A percentile compares a stretch with the other conserved stretches of the same genome.
Evolutionary conservation across 1,140 invertebrate species (phyloP).

Genomic region (Onthophagus taurus): DNA sequence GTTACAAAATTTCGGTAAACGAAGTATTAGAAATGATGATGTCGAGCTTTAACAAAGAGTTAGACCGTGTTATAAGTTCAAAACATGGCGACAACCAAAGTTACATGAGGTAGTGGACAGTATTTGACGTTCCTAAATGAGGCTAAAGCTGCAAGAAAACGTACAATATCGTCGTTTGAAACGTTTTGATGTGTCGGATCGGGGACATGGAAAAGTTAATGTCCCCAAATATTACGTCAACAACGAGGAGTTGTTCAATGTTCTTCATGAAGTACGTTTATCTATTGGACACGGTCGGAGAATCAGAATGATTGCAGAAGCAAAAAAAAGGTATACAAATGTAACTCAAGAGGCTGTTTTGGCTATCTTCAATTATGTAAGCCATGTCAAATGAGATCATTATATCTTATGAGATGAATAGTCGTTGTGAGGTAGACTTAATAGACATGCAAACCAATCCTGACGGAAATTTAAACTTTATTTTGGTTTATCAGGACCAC

Average conservation of each 20-base stretch:
- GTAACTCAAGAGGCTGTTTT: neutral
- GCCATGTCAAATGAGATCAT: conserved; percentile 6
- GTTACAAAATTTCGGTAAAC: no score
- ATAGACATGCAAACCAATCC: conserved; percentile 5
- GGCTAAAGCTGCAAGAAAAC: no score
- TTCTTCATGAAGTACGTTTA: conserved; percentile 1
- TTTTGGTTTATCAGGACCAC: conserved; percentile 42
- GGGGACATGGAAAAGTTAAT: no score
- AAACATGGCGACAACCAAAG: no score
- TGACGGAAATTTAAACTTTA: conserved; percentile 37
- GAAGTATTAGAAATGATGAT: no score
- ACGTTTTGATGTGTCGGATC: no score
- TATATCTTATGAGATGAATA: conserved; percentile 3
- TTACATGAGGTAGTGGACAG: no score
- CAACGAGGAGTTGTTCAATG: neutral
- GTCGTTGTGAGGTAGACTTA: conserved; percentile 1
- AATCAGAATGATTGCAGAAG: conserved; percentile 4
- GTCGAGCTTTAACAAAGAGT: no score
- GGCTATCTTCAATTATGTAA: conserved; percentile 5
- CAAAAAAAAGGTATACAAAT: conserved; percentile 4
- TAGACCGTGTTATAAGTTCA: no score
- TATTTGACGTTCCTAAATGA: no score
- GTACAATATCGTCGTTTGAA: no score
- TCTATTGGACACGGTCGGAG: neutral
- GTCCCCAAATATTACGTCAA: neutral